phyloP scores from a whole-genome alignment of 1,140 invertebrate genomes.

The Ruditapes philippinarum region DNA sequence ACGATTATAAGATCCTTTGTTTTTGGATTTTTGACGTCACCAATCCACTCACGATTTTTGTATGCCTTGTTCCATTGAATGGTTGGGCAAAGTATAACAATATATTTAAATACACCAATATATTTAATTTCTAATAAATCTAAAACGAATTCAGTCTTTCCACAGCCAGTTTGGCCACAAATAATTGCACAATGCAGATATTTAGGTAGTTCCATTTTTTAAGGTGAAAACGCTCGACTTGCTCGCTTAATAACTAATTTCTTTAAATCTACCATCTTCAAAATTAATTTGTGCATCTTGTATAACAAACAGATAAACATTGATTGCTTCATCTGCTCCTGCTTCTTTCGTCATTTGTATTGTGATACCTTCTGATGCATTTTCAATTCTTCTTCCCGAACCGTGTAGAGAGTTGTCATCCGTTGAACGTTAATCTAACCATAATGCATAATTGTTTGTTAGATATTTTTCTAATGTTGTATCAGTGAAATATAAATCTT shows the following conservation, averaged over 20 bases:
- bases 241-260: background rate
- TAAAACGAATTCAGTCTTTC: too few relatives aligned
- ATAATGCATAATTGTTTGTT: constrained; percentile 64
- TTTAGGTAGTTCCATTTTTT: background rate
- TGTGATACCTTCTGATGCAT: constrained; percentile 42
- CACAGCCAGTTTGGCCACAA: too few relatives aligned
- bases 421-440: constrained; percentile 65
- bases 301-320: constrained; percentile 12
- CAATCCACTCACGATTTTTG: constrained; percentile 16
- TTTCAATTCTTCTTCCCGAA: constrained; percentile 48
- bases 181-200: constrained; percentile 24
- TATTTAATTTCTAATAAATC: too few relatives aligned
- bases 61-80: constrained; percentile 36
- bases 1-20: background rate
- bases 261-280: constrained; percentile 16
- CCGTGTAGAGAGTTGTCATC: constrained; percentile 63
- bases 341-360: background rate
- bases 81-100: constrained; percentile 26
- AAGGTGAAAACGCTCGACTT: background rate
- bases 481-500: background rate
- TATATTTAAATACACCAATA: background rate
- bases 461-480: constrained; percentile 20
- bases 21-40: background rate
- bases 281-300: constrained; percentile 31
- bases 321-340: background rate